Conservation (phyloP, 2,113 vertebrate species). For the Peucedramus taeniatus region DNA sequence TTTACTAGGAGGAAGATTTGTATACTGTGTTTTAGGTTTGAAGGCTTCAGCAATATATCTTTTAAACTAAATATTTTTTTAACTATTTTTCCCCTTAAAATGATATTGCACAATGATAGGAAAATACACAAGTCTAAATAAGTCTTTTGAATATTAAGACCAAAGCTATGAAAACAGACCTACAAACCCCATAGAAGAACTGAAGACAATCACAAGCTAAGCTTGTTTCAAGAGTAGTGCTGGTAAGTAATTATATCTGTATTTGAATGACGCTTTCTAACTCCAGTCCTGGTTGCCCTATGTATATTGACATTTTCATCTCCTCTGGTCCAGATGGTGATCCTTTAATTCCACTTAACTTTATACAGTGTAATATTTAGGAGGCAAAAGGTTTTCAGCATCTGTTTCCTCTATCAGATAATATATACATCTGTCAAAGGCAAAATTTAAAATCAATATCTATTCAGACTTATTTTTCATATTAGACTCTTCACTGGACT, state of each 20-base stretch:
- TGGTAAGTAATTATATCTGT: background rate
- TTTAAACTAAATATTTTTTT: background rate
- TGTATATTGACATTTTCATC: background rate
- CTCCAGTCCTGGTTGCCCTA: background rate
- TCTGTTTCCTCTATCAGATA: background rate
- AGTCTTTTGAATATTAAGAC: background rate
- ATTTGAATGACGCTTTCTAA: background rate
- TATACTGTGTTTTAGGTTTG: background rate
- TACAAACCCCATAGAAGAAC: background rate
- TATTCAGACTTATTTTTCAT: background rate
- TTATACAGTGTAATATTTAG: background rate
- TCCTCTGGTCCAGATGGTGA: background rate
- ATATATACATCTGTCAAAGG: background rate
- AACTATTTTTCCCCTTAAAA: background rate
- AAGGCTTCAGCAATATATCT: background rate
- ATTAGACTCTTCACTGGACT: background rate
- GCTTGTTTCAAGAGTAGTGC: background rate
- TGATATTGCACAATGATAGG: background rate
- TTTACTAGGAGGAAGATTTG: background rate
- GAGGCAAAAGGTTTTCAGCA: background rate
- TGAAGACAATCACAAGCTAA: background rate
- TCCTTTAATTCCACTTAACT: background rate
- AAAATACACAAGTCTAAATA: background rate
- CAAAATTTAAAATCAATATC: background rate
- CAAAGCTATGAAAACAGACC: background rate